Base-by-base conservation (phyloP, 1,140 invertebrate species). In the Drosophila mayri region DNA sequence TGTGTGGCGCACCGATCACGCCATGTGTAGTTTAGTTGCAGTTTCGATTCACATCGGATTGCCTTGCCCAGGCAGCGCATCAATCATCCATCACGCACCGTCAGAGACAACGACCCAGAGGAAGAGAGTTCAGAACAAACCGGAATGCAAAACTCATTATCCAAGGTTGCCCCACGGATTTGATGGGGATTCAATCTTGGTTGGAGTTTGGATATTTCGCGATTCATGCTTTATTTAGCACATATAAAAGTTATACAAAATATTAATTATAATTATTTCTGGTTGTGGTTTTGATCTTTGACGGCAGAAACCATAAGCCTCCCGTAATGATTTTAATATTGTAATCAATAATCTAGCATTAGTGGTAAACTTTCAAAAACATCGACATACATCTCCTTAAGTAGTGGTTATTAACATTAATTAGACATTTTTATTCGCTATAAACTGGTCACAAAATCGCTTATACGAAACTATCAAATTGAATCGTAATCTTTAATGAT, bases 11-110 rank as follows among this genome's bases (percentile, higher is more conserved):
- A 40, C 54, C 43, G 67, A 85, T 85, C 85, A 90, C 85, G 85
- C 85, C 60, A 90, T 85, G 84, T 90, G 84, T 77, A 88, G 84
- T 87, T 88, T 88, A 88, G 85, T 90, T 88, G 84, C 84, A 90
- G 76, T 78, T 88, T 80, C 81, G 81, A 88, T 80, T 84, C 84
- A 81, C 81, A 78, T 90, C 74, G 73, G 82, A 87, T 90, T 76
- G 84, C 73, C 68, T 84, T 90, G 81, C 68, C 85, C 84, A 84
- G 71, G 84, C 76, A 88, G 77, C 85, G 77, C 84, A 88, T 88
- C 84, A 88, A 88, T 88, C 84, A 88, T 88, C 59, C 84, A 90
- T 80, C 84, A 88, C 84, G 84, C 84, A 88, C 73, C 43, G 41
- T 12, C 65, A 59, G 40, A 82, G 52, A 75, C 75, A 64, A 70